Base-by-base conservation (phyloP, 2,797 vertebrate genomes). In the Gymnoscopelus microlampas region DNA sequence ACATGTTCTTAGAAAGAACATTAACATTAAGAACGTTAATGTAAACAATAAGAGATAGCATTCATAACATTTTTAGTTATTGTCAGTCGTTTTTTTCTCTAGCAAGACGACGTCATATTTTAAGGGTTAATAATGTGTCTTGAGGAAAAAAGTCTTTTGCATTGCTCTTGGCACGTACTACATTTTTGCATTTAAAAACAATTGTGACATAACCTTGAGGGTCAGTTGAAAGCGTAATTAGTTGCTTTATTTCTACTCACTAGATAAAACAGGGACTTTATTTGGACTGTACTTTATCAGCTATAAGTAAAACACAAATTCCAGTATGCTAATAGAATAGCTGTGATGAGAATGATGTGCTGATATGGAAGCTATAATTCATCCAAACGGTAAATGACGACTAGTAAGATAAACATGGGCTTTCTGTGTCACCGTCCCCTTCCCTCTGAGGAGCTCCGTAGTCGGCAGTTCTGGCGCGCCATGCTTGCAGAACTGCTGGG, bases 401-500 rank as follows among this genome's bases (percentile, higher is more conserved):
- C 51, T 23, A 7, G 13, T 60, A 24, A 55, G 11, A 59, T 70
- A 56, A 82, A 63, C 71, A 35, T 47, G 53, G 53, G 13, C 26
- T 44, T 1, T 35, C 23, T 71, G 59, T 80, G 47, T 77, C 66
- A 53, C 3, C 60, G 32, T 63, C 61, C 55, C 51, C 29, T 81
- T 55, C 32, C 67, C 55, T 68, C 70, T 2, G 83, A 95, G 94
- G 88, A 96, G 87, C 88, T 96, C 62, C 90, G 77, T 50, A 93
- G 91, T 49, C 74, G 92, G 15, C 76, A 78, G 78, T 96, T 96
- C 88, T 96, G 95, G 95, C 91, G 80, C 24, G 87, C 90, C 32
- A 71, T 92, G 35, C 76, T 95, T 67, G 92, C 90, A 0, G 95
- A 96, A 89, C 82, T 92, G 48, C 70, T 85, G 0, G 94, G 93